phyloP scores from a whole-genome alignment of 1,140 invertebrate species.

The Tribolium madens region DNA sequence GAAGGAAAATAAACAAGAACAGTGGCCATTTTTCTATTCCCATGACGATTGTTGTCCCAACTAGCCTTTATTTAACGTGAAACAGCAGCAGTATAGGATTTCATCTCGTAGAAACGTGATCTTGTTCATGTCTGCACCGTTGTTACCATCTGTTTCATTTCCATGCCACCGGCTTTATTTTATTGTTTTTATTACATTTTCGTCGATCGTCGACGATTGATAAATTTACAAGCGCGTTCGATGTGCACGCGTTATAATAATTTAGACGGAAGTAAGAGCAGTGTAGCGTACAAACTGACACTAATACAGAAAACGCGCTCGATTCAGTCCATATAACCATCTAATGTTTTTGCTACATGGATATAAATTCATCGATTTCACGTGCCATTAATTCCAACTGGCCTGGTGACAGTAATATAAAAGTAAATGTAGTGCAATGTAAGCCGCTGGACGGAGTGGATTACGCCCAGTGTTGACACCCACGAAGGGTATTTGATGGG shows the following conservation, averaged over 20 bases:
- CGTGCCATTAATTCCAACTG: conserved; percentile 53
- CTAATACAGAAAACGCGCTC: conserved; percentile 49
- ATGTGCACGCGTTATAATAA: background rate
- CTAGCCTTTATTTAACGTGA: conserved; percentile 40
- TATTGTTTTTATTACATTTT: conserved; percentile 6
- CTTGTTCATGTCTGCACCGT: conserved; percentile 29
- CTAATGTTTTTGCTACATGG: conserved; percentile 44
- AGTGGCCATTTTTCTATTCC: conserved; percentile 42
- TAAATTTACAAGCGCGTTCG: background rate
- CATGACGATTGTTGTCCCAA: conserved; percentile 42
- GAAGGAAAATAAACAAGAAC: conserved; percentile 35
- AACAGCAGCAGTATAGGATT: conserved; percentile 19
- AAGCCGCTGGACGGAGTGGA: conserved; percentile 44
- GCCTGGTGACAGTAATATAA: conserved; percentile 58
- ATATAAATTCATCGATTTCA: conserved; percentile 55
- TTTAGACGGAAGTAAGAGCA: background rate
- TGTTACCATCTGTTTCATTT: conserved; percentile 29
- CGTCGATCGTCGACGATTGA: background rate
- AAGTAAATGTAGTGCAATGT: conserved; percentile 56
- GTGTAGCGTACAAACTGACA: conserved; percentile 43
- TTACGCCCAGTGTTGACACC: conserved; percentile 2
- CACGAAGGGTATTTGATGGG: background rate
- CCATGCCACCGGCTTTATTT: background rate
- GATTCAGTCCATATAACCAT: conserved; percentile 46
- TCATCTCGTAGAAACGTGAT: conserved; percentile 27